A percentile compares a stretch with the other conserved stretches of the same genome.
Evolutionary conservation across 2,888 invertebrate genomes (phyloP).

Genomic region (Ctena decussata): DNA sequence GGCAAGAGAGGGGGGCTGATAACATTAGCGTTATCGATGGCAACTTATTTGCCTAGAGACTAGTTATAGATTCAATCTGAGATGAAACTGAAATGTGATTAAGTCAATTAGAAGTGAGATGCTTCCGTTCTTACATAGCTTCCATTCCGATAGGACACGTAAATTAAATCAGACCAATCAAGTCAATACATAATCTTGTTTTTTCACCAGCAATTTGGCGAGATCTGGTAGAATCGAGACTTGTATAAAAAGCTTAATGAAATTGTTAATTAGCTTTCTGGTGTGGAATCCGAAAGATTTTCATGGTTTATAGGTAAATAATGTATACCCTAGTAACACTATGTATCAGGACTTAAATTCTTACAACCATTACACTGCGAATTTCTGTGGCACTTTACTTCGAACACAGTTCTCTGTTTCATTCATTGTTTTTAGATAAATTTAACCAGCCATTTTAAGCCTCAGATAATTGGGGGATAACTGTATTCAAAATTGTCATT

Average conservation of each 20-base stretch:
- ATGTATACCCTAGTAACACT: too few species aligned
- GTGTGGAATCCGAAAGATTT: background rate
- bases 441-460: too few species aligned
- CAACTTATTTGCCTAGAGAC: background rate
- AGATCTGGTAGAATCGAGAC: background rate
- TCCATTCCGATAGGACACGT: background rate
- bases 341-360: too few species aligned
- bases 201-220: background rate
- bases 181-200: conserved; percentile 9
- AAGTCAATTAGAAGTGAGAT: conserved; percentile 12
- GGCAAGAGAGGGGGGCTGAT: background rate
- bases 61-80: conserved; percentile 10
- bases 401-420: too few species aligned
- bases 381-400: too few species aligned
- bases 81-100: conserved; percentile 14
- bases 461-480: too few species aligned
- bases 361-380: too few species aligned
- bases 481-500: too few species aligned
- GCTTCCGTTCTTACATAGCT: background rate
- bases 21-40: conserved; percentile 5
- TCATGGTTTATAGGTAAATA: too few species aligned
- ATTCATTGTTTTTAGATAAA: too few species aligned
- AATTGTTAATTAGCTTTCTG: background rate
- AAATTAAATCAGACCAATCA: conserved; percentile 12
- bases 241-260: background rate